Conservation (phyloP, 2,888 invertebrate species). For the Teleogryllus oceanicus region DNA sequence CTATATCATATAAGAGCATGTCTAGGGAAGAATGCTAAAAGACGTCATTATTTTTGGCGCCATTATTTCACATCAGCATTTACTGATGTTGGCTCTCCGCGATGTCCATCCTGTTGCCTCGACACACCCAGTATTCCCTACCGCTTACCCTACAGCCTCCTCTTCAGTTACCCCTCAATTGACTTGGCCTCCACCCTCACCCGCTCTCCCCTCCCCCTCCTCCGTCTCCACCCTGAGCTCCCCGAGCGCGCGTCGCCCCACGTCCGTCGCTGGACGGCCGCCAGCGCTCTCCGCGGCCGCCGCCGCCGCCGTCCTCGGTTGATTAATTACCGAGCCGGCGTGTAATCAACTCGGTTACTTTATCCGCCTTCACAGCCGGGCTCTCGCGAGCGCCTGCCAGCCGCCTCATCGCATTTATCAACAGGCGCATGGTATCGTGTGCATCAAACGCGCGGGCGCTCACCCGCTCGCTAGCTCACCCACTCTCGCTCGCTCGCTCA, state of each 20-base stretch:
- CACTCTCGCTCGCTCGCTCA: background rate
- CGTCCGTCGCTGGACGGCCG: background rate
- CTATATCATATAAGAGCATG: too few species aligned
- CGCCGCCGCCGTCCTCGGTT: background rate
- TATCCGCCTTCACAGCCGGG: constrained; percentile 10
- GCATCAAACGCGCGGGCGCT: background rate
- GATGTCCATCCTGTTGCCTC: too few species aligned
- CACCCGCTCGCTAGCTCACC: background rate
- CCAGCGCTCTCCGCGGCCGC: too few species aligned
- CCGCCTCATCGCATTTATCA: constrained; percentile 18
- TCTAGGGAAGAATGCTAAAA: too few species aligned
- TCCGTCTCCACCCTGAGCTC: too few species aligned
- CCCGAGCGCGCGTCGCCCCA: background rate
- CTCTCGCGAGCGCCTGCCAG: background rate
- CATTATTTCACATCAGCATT: too few species aligned
- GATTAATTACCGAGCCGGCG: background rate
- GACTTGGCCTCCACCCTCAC: background rate
- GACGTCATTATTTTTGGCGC: too few species aligned
- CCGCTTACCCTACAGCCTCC: too few species aligned
- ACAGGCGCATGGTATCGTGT: background rate
- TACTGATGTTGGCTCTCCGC: too few species aligned
- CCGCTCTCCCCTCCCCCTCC: background rate
- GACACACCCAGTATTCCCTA: too few species aligned
- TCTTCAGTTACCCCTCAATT: too few species aligned
- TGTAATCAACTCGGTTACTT: constrained; percentile 18